Percentiles rank a stretch among this genome's conserved stretches.
These are phyloP conservation scores for Ectemnius cavifrons DNA, from an alignment of 2,888 invertebrate species.

Conservation along the genomic window DNA sequence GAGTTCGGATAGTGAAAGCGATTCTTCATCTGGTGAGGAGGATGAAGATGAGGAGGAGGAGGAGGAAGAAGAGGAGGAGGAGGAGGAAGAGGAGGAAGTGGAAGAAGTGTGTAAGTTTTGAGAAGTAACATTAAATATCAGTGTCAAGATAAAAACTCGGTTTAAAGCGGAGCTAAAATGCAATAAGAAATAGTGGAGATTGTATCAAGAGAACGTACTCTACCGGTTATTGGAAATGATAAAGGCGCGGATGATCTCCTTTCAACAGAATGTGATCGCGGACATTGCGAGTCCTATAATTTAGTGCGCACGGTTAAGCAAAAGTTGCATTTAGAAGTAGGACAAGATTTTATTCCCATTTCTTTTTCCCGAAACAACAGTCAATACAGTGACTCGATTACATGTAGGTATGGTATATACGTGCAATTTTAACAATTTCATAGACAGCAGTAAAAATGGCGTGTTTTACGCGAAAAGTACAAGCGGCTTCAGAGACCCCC, in stretches of 20 bases:
- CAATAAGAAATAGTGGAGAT: neutral
- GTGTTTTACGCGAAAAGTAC: neutral
- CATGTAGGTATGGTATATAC: conserved; percentile 10
- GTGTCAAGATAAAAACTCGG: neutral
- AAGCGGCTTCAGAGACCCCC: conserved; percentile 8
- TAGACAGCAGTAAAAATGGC: neutral
- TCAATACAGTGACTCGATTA: neutral
- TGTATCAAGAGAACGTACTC: neutral
- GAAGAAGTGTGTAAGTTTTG: conserved; percentile 6
- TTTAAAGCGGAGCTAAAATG: neutral
- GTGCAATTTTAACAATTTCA: neutral
- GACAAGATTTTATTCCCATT: conserved; percentile 38
- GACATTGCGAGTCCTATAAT: conserved; percentile 4
- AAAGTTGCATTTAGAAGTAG: conserved; percentile 19
- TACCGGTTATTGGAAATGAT: neutral
- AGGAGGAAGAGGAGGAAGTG: conserved; percentile 25
- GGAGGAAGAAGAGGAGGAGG: conserved; percentile 44
- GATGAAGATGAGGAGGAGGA: conserved; percentile 62
- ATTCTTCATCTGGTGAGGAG: conserved; percentile 69
- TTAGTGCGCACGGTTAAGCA: conserved; percentile 42
- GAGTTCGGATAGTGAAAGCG: conserved; percentile 69
- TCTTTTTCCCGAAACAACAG: conserved; percentile 14
- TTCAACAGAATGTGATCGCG: conserved; percentile 49
- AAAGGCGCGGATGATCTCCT: conserved; percentile 59
- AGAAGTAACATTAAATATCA: neutral